These are phyloP conservation scores for Ichneumon xanthorius DNA, from an alignment of 2,888 invertebrate genomes.

Conservation along the genomic window DNA sequence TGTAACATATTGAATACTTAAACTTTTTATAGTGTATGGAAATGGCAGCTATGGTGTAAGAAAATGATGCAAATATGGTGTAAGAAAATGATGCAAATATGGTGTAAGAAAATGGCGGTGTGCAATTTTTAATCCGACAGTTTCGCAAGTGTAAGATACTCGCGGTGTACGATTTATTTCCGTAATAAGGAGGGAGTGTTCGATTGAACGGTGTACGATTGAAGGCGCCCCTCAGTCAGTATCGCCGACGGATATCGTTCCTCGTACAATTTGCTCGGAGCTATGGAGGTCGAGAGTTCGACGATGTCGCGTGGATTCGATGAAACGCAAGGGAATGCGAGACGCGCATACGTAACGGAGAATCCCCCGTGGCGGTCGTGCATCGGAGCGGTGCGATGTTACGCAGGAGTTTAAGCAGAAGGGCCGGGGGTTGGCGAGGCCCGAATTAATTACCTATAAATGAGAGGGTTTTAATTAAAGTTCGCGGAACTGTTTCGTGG, in stretches of 20 bases:
- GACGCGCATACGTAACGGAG: not conserved
- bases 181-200: too few species aligned
- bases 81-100: too few species aligned
- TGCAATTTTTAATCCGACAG: too few species aligned
- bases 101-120: too few species aligned
- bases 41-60: too few species aligned
- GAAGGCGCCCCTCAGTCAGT: not conserved
- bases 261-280: not conserved
- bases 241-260: slow-evolving; percentile 12
- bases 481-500: slow-evolving; percentile 74
- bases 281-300: slow-evolving; percentile 27
- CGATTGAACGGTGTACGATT: too few species aligned
- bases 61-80: too few species aligned
- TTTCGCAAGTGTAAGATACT: too few species aligned
- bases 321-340: slow-evolving; percentile 49
- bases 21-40: too few species aligned
- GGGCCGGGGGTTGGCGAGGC: slow-evolving; percentile 39
- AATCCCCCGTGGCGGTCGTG: slow-evolving; percentile 15
- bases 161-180: too few species aligned
- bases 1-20: too few species aligned
- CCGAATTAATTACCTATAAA: slow-evolving; percentile 77
- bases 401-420: slow-evolving; percentile 51
- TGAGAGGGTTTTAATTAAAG: slow-evolving; percentile 76
- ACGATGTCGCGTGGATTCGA: slow-evolving; percentile 33
- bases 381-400: slow-evolving; percentile 42